These are phyloP conservation scores for Anthrax anthrax DNA, from an alignment of 2,888 invertebrate species.

Conservation along the genomic window DNA sequence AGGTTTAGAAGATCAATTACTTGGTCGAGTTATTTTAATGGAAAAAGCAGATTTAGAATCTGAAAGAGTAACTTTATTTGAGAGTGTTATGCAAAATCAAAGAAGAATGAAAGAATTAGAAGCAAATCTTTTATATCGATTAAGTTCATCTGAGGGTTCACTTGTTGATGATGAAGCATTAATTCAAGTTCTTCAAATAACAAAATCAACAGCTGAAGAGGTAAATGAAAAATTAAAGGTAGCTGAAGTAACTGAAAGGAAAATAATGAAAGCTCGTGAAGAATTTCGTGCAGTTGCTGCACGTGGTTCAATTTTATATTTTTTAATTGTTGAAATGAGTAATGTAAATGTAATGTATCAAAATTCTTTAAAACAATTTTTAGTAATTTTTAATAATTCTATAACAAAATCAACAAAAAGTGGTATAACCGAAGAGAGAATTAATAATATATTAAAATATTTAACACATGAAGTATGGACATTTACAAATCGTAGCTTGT, in stretches of 20 bases:
- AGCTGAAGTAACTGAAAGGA: constrained; percentile 84
- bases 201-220: constrained; percentile 81
- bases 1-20: constrained; percentile 85
- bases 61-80: constrained; percentile 81
- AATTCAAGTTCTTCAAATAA: constrained; percentile 75
- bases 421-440: constrained; percentile 69
- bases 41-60: constrained; percentile 93
- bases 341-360: constrained; percentile 95
- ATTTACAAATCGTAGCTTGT: constrained; percentile 82
- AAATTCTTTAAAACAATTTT: constrained; percentile 86
- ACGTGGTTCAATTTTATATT: constrained; percentile 86
- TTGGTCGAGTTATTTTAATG: constrained; percentile 88
- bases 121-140: constrained; percentile 75
- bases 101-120: constrained; percentile 91
- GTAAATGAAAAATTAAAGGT: constrained; percentile 87
- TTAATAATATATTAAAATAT: constrained; percentile 74
- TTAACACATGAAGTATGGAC: constrained; percentile 86
- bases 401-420: constrained; percentile 83
- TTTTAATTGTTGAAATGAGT: constrained; percentile 94
- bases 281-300: constrained; percentile 92
- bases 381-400: constrained; percentile 84
- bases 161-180: constrained; percentile 91
- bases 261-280: constrained; percentile 85
- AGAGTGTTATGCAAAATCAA: constrained; percentile 93
- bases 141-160: constrained; percentile 87